A percentile compares a stretch with the other conserved stretches of the same genome.
Evolutionary conservation across 2,113 vertebrate genomes (phyloP).

Genomic region (Pygoscelis adeliae): DNA sequence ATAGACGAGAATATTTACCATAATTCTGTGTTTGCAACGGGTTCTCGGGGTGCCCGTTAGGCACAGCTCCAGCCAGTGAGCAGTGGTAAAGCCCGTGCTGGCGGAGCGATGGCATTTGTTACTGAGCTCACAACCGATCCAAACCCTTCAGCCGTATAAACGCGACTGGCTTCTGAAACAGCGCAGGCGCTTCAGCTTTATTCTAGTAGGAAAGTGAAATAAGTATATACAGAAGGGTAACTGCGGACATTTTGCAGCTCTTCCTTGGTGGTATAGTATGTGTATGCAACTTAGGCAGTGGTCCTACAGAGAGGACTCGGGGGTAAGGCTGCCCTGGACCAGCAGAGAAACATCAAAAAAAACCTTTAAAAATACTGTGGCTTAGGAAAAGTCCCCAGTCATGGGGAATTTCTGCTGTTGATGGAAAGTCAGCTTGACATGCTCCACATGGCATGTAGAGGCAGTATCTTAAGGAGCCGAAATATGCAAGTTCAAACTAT

Average conservation of each 20-base stretch:
- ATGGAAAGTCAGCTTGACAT: not conserved
- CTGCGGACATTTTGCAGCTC: not conserved
- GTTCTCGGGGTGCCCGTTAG: not conserved
- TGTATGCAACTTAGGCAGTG: not conserved
- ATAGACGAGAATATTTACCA: not conserved
- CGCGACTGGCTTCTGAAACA: not conserved
- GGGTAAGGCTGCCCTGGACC: no score
- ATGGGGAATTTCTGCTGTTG: not conserved
- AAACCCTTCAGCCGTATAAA: not conserved
- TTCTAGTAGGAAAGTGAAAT: not conserved
- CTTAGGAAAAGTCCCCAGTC: not conserved
- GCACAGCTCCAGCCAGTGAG: no score
- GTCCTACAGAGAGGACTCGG: not conserved
- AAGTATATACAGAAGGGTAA: not conserved
- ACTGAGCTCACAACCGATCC: not conserved
- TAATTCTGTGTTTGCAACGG: not conserved
- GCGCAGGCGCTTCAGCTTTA: not conserved
- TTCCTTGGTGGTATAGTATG: no score
- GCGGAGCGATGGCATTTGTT: not conserved
- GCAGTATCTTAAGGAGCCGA: not conserved
- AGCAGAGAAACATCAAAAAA: not conserved
- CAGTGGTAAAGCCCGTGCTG: not conserved
- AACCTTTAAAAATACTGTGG: not conserved
- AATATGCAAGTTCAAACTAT: not conserved
- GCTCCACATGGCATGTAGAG: not conserved